A percentile compares a stretch with the other conserved stretches of the same genome.
phyloP scores from a whole-genome alignment of 2,888 invertebrate species.

The Alviniconcha strummeri region DNA sequence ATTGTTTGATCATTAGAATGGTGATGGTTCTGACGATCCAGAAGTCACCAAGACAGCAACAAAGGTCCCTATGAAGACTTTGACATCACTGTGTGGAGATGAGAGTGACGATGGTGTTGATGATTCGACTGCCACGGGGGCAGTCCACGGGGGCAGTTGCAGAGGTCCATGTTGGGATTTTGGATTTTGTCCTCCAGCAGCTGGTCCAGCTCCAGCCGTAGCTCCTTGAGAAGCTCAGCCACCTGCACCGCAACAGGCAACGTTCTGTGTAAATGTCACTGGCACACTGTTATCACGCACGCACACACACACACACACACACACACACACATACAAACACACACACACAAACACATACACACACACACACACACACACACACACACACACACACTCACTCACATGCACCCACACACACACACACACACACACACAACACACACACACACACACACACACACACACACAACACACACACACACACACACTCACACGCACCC shows the following conservation, averaged over 20 bases:
- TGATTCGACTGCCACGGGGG: slow-evolving; percentile 66
- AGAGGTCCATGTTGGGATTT: slow-evolving; percentile 66
- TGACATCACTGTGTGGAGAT: slow-evolving; percentile 60
- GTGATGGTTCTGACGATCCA: no score
- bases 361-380: no score
- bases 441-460: no score
- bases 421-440: background rate
- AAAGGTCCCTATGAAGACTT: background rate
- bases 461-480: no score
- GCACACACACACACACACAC: no score
- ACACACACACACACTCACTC: background rate
- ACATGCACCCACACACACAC: background rate
- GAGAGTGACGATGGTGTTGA: slow-evolving; percentile 66
- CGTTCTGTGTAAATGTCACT: no score
- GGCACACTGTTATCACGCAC: no score
- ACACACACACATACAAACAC: background rate
- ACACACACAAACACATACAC: no score
- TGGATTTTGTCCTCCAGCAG: slow-evolving; percentile 67
- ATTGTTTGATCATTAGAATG: background rate
- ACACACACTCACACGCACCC: background rate
- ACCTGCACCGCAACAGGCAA: slow-evolving; percentile 50
- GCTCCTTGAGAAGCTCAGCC: slow-evolving; percentile 64
- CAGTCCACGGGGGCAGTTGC: slow-evolving; percentile 67
- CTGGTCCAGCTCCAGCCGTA: slow-evolving; percentile 64
- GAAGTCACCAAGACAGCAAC: background rate